Percentiles rank a stretch among this genome's conserved stretches.
These are phyloP conservation scores for Rostratula benghalensis DNA, from an alignment of 2,113 vertebrate species.

Conservation along the genomic window DNA sequence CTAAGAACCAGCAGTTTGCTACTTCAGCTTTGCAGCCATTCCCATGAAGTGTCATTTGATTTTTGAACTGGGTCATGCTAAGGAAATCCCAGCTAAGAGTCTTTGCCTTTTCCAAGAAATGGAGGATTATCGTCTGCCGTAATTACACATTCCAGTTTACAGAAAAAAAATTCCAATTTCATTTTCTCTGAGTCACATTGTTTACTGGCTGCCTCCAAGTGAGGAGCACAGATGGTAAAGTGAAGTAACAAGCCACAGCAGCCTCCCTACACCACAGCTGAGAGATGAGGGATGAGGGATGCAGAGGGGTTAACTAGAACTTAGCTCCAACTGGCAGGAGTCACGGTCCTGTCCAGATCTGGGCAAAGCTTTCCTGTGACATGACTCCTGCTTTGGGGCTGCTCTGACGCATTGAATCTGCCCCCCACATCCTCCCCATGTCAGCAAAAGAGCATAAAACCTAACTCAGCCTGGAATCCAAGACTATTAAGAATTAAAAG, in stretches of 20 bases:
- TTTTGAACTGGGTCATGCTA: background rate
- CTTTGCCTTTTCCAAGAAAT: conserved; percentile 25
- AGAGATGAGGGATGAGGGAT: background rate
- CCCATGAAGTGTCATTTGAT: background rate
- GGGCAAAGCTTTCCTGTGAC: background rate
- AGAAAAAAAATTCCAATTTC: background rate
- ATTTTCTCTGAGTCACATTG: background rate
- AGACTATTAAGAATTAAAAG: background rate
- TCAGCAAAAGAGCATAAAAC: background rate
- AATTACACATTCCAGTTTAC: background rate
- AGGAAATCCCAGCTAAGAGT: background rate
- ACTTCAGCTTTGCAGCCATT: background rate
- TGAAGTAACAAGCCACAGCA: background rate
- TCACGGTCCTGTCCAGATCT: background rate
- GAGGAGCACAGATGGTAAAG: background rate
- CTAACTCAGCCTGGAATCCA: background rate
- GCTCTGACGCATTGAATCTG: background rate
- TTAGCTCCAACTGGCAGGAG: background rate
- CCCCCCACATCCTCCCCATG: fast-evolving
- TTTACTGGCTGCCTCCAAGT: background rate
- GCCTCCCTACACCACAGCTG: background rate
- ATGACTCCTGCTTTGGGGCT: background rate
- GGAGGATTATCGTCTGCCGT: background rate
- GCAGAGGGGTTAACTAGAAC: background rate
- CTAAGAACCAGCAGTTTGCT: background rate